Evolutionary conservation across 2,797 vertebrate species (phyloP).

Genomic region (Brachyalestes nurse): DNA sequence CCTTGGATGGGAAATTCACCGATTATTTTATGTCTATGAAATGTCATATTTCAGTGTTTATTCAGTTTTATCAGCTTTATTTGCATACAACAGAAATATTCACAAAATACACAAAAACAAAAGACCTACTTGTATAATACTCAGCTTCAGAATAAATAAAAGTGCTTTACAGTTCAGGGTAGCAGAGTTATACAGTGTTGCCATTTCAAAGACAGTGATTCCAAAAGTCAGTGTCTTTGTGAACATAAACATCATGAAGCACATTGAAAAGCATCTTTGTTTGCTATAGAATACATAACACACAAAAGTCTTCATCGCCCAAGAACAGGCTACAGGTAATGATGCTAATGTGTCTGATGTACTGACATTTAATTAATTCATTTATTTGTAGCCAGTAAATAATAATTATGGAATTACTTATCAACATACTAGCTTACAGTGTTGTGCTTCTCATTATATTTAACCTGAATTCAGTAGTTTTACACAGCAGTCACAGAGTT

Average conservation of each 20-base stretch:
- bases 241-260: too few relatives aligned
- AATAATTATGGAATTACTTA: background rate
- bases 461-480: conserved; percentile 23
- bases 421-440: background rate
- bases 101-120: conserved; percentile 18
- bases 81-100: background rate
- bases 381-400: background rate
- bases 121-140: conserved; percentile 18
- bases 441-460: background rate
- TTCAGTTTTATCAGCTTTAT: background rate
- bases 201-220: background rate
- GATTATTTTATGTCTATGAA: too few relatives aligned
- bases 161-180: conserved; percentile 20
- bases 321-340: background rate
- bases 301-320: background rate
- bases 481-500: conserved; percentile 47
- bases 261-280: background rate
- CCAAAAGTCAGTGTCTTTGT: background rate
- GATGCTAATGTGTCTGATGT: background rate
- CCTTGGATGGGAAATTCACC: background rate
- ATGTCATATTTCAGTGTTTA: background rate
- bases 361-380: background rate
- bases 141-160: conserved; percentile 22
- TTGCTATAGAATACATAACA: background rate
- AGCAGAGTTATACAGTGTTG: background rate